Percentiles rank a stretch among this genome's conserved stretches.
Evolutionary conservation across 2,113 vertebrate species (phyloP).

Genomic region (Poeciliopsis retropinna): DNA sequence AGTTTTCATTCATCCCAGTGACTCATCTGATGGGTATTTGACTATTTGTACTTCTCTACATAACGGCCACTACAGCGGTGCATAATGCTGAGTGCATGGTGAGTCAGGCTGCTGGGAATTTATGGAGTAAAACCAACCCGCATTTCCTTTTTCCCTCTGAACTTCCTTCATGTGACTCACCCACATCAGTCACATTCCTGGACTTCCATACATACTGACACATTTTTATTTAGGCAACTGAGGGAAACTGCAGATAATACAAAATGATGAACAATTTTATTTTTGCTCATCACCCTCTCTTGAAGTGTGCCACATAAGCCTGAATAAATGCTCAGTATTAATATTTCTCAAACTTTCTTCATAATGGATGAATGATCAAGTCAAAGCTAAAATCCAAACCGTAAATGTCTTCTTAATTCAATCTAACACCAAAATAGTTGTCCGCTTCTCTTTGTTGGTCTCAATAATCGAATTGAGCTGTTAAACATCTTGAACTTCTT

Average conservation of each 20-base stretch:
- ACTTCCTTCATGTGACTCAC: constrained; percentile 63
- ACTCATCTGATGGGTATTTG: constrained; percentile 51
- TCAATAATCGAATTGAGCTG: not conserved
- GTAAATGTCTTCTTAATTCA: not conserved
- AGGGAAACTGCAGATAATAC: constrained; percentile 20
- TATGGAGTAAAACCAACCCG: constrained; percentile 27
- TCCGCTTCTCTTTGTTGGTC: not conserved
- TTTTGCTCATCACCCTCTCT: too few relatives aligned
- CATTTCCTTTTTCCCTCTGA: constrained; percentile 40
- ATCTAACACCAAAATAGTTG: not conserved
- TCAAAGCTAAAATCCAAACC: not conserved
- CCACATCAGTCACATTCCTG: constrained; percentile 59
- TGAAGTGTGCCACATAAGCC: too few relatives aligned
- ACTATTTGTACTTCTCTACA: constrained; percentile 29
- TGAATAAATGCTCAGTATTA: too few relatives aligned
- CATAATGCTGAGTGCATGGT: constrained; percentile 66
- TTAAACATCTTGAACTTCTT: not conserved
- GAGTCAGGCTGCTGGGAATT: constrained; percentile 64
- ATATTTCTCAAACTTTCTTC: too few relatives aligned
- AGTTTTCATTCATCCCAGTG: constrained; percentile 29
- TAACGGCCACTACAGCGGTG: constrained; percentile 6
- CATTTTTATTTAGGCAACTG: constrained; percentile 30
- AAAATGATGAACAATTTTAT: too few relatives aligned
- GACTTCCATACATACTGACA: constrained; percentile 50
- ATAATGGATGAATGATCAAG: not conserved